Conservation (phyloP, 2,113 vertebrate genomes). For the Sinocyclocheilus anophthalmus region DNA sequence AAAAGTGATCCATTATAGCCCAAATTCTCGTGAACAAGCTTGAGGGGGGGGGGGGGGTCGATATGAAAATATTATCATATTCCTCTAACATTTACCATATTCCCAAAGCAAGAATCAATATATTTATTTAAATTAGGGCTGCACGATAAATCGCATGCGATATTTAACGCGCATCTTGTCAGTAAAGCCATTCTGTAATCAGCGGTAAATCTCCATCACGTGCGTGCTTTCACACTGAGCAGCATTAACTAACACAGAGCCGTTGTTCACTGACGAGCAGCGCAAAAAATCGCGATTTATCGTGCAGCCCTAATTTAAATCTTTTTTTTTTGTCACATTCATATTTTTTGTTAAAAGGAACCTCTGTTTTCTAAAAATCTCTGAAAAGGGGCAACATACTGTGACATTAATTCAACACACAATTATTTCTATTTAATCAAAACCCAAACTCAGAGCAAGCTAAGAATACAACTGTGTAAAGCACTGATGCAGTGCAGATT, state of each 20-base stretch:
- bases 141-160: too few species aligned
- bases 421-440: background rate
- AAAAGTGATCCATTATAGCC: background rate
- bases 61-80: background rate
- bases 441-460: background rate
- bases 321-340: background rate
- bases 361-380: background rate
- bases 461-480: background rate
- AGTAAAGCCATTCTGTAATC: too few species aligned
- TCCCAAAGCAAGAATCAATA: background rate
- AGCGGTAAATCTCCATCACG: too few species aligned
- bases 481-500: background rate
- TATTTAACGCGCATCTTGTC: too few species aligned
- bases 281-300: too few species aligned
- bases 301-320: background rate
- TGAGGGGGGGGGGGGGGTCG: too few species aligned
- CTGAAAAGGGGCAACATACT: background rate
- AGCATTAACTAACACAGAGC: too few species aligned
- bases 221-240: too few species aligned
- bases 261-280: too few species aligned
- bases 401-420: slow-evolving; percentile 9
- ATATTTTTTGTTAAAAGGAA: background rate
- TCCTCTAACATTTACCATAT: background rate
- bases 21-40: background rate
- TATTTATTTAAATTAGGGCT: background rate